These are phyloP conservation scores for Hemicordylus capensis DNA, from an alignment of 2,113 vertebrate species.

Conservation along the genomic window DNA sequence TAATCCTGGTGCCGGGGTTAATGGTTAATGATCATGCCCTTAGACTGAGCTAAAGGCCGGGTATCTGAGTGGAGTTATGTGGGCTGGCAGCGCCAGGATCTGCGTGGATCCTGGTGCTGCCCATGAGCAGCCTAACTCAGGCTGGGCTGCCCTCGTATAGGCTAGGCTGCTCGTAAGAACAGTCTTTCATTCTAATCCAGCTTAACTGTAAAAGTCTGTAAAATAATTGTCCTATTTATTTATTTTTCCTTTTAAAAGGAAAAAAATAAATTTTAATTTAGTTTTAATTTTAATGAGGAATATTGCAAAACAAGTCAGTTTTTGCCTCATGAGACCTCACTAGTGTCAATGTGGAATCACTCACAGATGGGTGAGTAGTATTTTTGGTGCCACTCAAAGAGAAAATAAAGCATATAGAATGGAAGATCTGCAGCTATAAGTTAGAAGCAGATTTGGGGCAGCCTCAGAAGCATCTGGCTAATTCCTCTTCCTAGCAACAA, in stretches of 20 bases:
- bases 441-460: not conserved
- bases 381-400: not conserved
- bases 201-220: not conserved
- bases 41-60: too few species aligned
- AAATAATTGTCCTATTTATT: not conserved
- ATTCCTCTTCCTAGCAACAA: conserved; percentile 25
- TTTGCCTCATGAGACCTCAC: not conserved
- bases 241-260: not conserved
- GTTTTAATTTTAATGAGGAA: not conserved
- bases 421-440: not conserved
- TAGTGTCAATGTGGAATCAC: not conserved
- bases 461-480: not conserved
- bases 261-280: too few species aligned
- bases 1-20: too few species aligned
- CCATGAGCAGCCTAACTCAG: too few species aligned
- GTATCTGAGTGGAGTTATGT: too few species aligned
- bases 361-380: not conserved
- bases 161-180: too few species aligned
- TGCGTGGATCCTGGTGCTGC: too few species aligned
- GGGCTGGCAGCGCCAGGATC: too few species aligned
- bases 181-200: not conserved
- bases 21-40: too few species aligned
- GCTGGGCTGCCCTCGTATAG: too few species aligned
- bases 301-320: not conserved
- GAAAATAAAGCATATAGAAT: not conserved